Percentiles rank a stretch among this genome's conserved stretches.
Evolutionary conservation across 2,888 invertebrate genomes (phyloP).

Genomic region (Coelogynopora nodosa): DNA sequence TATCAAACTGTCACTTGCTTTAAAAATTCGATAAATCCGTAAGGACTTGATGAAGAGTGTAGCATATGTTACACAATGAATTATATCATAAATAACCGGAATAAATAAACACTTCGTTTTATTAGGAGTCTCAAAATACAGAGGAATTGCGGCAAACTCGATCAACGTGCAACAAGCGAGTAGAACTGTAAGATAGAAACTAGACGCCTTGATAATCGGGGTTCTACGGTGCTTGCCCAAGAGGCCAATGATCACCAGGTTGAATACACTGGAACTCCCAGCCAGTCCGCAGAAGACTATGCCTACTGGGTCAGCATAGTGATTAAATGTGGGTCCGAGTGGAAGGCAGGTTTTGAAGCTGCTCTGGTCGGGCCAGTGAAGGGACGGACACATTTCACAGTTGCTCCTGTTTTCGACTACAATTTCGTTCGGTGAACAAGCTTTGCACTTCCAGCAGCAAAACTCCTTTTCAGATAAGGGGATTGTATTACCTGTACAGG

Average conservation of each 20-base stretch:
- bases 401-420: slow-evolving; percentile 46
- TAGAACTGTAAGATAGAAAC: neutral
- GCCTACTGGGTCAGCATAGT: neutral
- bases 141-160: neutral
- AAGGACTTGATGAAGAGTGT: neutral
- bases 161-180: neutral
- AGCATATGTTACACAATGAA: neutral
- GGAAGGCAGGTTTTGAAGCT: neutral
- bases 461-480: slow-evolving; percentile 37
- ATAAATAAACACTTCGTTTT: neutral
- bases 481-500: neutral
- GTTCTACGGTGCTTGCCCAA: neutral
- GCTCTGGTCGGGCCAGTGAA: slow-evolving; percentile 49
- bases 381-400: slow-evolving; percentile 47
- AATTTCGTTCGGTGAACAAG: slow-evolving; percentile 49
- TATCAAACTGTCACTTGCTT: neutral
- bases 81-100: neutral
- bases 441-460: slow-evolving; percentile 51
- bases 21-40: neutral
- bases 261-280: neutral
- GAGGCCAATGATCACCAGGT: neutral
- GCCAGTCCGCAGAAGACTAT: neutral
- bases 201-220: neutral
- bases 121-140: neutral
- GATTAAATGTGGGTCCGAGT: neutral